Percentiles rank a stretch among this genome's conserved stretches.
Evolutionary conservation across 2,113 vertebrate species (phyloP).

Genomic region (Oostethus manadensis): DNA sequence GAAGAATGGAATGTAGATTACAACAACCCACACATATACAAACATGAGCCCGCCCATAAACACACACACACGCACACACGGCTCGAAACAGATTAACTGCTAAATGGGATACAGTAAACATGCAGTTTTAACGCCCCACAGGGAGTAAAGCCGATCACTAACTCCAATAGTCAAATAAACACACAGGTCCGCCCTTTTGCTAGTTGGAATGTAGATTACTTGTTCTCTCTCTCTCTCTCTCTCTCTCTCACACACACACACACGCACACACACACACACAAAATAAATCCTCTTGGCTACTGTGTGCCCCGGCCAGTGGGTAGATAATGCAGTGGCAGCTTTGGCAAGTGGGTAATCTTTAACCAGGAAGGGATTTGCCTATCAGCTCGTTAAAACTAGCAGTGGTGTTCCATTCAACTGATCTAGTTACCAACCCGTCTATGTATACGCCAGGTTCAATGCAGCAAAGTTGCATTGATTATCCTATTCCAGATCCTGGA

Average conservation of each 20-base stretch:
- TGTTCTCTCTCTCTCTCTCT: neutral
- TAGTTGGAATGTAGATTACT: conserved; percentile 22
- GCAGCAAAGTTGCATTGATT: no score
- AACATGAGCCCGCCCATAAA: conserved; percentile 20
- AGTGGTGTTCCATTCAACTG: conserved; percentile 50
- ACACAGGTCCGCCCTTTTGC: conserved; percentile 22
- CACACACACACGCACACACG: conserved; percentile 10
- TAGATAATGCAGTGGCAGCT: conserved; percentile 70
- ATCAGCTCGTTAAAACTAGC: conserved; percentile 77
- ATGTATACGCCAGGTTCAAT: conserved; percentile 11
- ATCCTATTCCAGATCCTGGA: no score
- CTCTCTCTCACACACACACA: conserved; percentile 2
- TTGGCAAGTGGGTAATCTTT: conserved; percentile 71
- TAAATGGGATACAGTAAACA: conserved; percentile 65
- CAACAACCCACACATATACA: conserved; percentile 46
- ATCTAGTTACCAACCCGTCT: conserved; percentile 52
- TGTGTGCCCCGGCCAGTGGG: conserved; percentile 56
- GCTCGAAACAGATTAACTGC: conserved; percentile 51
- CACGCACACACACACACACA: conserved; percentile 17
- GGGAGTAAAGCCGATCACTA: conserved; percentile 64
- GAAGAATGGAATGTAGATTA: conserved; percentile 53
- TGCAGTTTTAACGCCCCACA: conserved; percentile 61
- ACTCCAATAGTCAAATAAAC: conserved; percentile 53
- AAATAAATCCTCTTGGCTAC: conserved; percentile 71
- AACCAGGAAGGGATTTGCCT: conserved; percentile 76